A percentile compares a stretch with the other conserved stretches of the same genome.
phyloP scores from a whole-genome alignment of 2,797 vertebrate genomes.

The Sebastes wilsoni region DNA sequence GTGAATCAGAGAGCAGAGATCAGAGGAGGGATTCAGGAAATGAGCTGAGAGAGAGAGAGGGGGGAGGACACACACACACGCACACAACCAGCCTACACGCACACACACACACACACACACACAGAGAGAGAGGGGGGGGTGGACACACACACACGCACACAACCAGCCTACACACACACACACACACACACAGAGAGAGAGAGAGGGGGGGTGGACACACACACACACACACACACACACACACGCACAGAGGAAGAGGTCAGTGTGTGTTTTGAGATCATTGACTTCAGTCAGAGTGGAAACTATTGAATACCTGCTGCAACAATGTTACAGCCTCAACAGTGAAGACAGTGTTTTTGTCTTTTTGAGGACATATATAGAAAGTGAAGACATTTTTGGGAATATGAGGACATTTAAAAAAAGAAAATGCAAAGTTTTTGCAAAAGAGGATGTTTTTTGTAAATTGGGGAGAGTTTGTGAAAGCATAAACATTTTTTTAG shows the following conservation, averaged over 20 bases:
- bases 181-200: too few relatives aligned
- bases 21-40: slow-evolving; percentile 50
- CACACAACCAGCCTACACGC: too few relatives aligned
- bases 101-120: too few relatives aligned
- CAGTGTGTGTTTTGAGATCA: not conserved
- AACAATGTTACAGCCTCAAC: too few relatives aligned
- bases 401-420: not conserved
- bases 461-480: too few relatives aligned
- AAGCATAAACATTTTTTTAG: too few relatives aligned
- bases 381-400: not conserved
- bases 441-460: too few relatives aligned
- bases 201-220: too few relatives aligned
- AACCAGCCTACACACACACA: not conserved
- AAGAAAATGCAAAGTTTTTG: too few relatives aligned
- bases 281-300: not conserved
- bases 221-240: not conserved
- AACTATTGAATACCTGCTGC: not conserved
- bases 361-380: not conserved
- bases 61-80: not conserved
- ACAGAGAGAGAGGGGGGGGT: too few relatives aligned
- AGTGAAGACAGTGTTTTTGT: not conserved
- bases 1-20: not conserved
- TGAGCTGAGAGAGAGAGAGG: not conserved
- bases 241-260: not conserved
- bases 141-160: too few relatives aligned